Conservation (phyloP, 2,888 invertebrate genomes). For the Lomographa bimaculata region DNA sequence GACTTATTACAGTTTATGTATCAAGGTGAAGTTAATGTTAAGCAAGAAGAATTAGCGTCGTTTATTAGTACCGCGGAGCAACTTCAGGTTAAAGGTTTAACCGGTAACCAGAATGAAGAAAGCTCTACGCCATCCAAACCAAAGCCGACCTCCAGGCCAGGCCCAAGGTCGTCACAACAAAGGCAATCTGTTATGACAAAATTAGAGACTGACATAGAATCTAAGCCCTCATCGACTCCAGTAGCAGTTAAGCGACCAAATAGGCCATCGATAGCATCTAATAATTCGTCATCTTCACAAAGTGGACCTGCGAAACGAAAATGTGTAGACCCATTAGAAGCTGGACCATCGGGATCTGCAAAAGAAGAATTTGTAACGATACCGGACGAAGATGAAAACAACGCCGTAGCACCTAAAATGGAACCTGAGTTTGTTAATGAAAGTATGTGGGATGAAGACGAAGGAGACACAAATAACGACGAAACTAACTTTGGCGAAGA, state of each 20-base stretch:
- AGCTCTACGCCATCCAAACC: conserved; percentile 83
- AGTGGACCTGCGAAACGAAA: conserved; percentile 82
- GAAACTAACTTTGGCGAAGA: conserved; percentile 86
- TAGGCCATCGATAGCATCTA: conserved; percentile 86
- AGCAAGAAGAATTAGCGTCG: conserved; percentile 88
- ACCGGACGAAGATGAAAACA: conserved; percentile 80
- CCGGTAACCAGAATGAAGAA: conserved; percentile 85
- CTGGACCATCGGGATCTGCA: conserved; percentile 82
- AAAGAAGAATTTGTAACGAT: conserved; percentile 82
- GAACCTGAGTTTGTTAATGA: conserved; percentile 87
- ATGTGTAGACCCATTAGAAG: conserved; percentile 85
- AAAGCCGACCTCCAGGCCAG: conserved; percentile 83
- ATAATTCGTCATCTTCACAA: conserved; percentile 83
- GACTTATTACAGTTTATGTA: conserved; percentile 89
- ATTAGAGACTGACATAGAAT: conserved; percentile 84
- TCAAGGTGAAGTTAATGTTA: conserved; percentile 88
- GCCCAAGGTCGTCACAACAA: conserved; percentile 86
- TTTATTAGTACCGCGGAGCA: conserved; percentile 89
- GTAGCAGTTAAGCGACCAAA: conserved; percentile 86
- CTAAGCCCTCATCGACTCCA: conserved; percentile 85
- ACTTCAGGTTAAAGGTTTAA: conserved; percentile 88
- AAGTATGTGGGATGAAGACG: conserved; percentile 83
- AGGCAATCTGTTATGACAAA: conserved; percentile 85
- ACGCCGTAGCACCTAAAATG: conserved; percentile 86
- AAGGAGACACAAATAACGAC: conserved; percentile 85